Evolutionary conservation across 2,888 invertebrate genomes (phyloP).

Genomic region (Microctonus aethiopoides): DNA sequence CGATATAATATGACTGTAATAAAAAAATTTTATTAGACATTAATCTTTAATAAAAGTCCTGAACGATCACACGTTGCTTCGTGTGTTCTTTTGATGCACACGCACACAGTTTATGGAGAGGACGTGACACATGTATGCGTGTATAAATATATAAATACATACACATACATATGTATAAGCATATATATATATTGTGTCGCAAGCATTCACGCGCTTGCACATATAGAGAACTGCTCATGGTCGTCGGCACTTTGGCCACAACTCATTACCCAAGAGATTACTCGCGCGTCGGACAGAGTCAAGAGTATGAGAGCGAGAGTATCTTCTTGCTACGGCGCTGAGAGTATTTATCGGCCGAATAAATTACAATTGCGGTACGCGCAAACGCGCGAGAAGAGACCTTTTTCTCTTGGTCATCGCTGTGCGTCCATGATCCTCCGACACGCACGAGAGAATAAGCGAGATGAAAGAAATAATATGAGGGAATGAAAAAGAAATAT

Average conservation of each 20-base stretch:
- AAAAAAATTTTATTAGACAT: too few species aligned
- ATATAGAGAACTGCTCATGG: not conserved
- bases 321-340: conserved; percentile 38
- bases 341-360: conserved; percentile 58
- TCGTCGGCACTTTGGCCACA: conserved; percentile 38
- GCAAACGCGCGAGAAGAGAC: conserved; percentile 29
- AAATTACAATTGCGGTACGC: conserved; percentile 55
- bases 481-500: conserved; percentile 25
- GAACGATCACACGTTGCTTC: too few species aligned
- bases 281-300: conserved; percentile 34
- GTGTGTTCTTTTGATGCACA: too few species aligned
- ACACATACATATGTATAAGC: not conserved
- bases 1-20: too few species aligned
- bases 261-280: conserved; percentile 51
- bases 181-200: conserved; percentile 2
- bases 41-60: too few species aligned
- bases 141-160: not conserved
- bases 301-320: not conserved
- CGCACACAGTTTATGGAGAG: too few species aligned
- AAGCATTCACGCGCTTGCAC: not conserved
- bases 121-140: too few species aligned
- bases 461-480: conserved; percentile 24
- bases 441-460: not conserved
- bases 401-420: conserved; percentile 33
- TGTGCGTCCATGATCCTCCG: not conserved